Conservation (phyloP, 2,797 vertebrate species). For the Karalla daura region DNA sequence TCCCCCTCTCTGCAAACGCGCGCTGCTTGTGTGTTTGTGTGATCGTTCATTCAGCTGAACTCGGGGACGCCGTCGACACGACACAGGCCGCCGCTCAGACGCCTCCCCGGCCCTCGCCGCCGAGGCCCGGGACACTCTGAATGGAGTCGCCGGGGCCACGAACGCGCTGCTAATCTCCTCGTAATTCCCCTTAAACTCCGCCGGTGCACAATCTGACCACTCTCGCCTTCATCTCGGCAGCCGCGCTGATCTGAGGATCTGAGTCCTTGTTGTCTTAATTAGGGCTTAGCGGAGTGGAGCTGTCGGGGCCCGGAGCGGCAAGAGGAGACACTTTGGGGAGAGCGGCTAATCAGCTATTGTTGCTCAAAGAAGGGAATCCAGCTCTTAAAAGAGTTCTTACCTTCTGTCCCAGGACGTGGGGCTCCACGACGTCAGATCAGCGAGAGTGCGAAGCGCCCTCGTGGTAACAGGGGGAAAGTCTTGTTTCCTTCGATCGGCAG, state of each 20-base stretch:
- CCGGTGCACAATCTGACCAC: conserved; percentile 11
- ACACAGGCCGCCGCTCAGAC: no score
- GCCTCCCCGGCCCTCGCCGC: no score
- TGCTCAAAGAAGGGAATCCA: conserved; percentile 29
- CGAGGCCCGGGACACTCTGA: no score
- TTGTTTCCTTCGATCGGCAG: conserved; percentile 5
- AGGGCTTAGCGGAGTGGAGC: conserved; percentile 49
- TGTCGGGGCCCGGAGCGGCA: conserved; percentile 17
- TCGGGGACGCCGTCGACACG: no score
- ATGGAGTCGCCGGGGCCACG: no score
- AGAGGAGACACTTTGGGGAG: conserved; percentile 28
- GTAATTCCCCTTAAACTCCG: conserved; percentile 8
- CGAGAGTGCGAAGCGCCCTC: neutral
- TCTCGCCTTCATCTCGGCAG: conserved; percentile 29
- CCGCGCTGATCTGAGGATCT: conserved; percentile 34
- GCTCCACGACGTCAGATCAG: neutral
- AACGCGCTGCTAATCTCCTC: conserved; percentile 15
- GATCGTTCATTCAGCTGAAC: no score
- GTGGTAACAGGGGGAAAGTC: neutral
- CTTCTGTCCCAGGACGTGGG: neutral
- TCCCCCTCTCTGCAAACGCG: no score
- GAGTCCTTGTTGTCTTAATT: conserved; percentile 65
- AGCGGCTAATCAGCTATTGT: conserved; percentile 51
- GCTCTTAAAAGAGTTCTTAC: conserved; percentile 2
- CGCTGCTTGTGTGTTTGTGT: no score